phyloP scores from a whole-genome alignment of 2,888 invertebrate genomes.

The Apoda limacodes region DNA sequence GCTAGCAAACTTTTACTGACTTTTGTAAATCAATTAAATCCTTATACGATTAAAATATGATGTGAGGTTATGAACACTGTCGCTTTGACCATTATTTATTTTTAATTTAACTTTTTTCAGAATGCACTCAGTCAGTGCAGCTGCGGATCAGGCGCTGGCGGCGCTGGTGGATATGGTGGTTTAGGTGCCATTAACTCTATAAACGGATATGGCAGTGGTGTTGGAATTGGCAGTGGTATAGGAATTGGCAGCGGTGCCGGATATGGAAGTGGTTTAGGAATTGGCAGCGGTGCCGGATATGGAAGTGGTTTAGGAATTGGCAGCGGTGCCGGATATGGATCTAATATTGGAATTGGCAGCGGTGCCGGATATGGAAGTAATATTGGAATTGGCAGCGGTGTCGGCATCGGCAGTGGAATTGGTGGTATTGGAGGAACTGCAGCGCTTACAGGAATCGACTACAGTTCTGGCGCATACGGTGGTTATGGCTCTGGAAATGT shows the following conservation, averaged over 20 bases:
- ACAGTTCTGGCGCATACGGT: not conserved
- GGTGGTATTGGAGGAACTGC: not conserved
- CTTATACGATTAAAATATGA: too few relatives aligned
- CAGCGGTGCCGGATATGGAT: constrained; percentile 7
- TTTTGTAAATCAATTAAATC: too few relatives aligned
- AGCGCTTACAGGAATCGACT: not conserved
- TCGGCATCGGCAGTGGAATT: not conserved
- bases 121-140: too few relatives aligned
- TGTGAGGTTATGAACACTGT: too few relatives aligned
- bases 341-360: not conserved
- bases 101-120: too few relatives aligned
- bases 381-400: not conserved
- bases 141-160: too few relatives aligned
- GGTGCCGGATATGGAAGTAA: not conserved
- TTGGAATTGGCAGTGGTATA: not conserved
- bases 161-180: not conserved
- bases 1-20: too few relatives aligned
- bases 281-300: not conserved
- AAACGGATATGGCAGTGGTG: not conserved
- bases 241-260: not conserved
- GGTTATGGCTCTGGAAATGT: not conserved
- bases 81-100: too few relatives aligned
- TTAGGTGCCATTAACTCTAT: too few relatives aligned
- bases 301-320: not conserved
- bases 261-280: not conserved